These are phyloP conservation scores for Saturnia pavonia DNA, from an alignment of 2,888 invertebrate genomes.

Conservation along the genomic window DNA sequence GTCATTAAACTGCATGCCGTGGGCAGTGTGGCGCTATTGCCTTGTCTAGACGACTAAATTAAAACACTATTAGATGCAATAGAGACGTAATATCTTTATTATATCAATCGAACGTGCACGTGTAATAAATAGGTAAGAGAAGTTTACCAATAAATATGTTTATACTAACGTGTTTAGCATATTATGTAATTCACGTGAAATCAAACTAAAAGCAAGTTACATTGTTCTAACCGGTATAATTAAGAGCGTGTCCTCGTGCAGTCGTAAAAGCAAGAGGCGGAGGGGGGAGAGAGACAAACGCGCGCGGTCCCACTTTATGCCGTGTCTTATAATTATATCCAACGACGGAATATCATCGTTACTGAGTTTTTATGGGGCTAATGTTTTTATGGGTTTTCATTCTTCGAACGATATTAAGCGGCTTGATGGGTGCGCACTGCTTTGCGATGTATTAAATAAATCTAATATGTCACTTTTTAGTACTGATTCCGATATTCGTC, in stretches of 20 bases:
- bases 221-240: constrained; percentile 51
- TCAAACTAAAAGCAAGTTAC: constrained; percentile 9
- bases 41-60: constrained; percentile 4
- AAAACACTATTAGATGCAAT: constrained; percentile 10
- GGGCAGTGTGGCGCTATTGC: background rate
- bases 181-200: constrained; percentile 12
- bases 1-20: background rate
- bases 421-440: constrained; percentile 26
- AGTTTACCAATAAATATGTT: background rate
- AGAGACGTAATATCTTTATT: constrained; percentile 4
- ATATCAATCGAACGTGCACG: background rate
- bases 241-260: constrained; percentile 46
- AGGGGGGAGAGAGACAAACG: background rate
- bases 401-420: constrained; percentile 32
- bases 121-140: background rate
- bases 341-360: constrained; percentile 58
- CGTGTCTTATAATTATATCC: constrained; percentile 61
- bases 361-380: constrained; percentile 60
- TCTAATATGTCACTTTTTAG: background rate
- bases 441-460: constrained; percentile 19
- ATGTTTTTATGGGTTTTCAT: constrained; percentile 53
- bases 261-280: constrained; percentile 49
- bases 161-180: background rate
- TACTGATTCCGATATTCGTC: background rate
- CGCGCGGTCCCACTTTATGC: constrained; percentile 45